These are phyloP conservation scores for Bombus cullumanus DNA, from an alignment of 1,140 invertebrate species.

Conservation along the genomic window DNA sequence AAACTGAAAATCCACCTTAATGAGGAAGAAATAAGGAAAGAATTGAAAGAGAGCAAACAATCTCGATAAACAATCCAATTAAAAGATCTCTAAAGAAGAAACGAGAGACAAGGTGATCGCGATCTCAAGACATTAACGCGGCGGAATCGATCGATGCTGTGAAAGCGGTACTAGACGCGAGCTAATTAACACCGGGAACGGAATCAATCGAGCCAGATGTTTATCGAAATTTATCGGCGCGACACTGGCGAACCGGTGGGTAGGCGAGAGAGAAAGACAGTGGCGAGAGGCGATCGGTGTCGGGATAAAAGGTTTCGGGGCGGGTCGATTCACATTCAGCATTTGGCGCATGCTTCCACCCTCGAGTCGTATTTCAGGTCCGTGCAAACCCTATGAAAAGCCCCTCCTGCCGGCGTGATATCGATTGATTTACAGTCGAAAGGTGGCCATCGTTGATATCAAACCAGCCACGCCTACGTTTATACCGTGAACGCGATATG, in stretches of 20 bases:
- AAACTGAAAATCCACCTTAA: background rate
- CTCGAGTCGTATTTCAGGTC: slow-evolving; percentile 62
- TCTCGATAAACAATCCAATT: background rate
- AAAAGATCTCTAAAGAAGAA: background rate
- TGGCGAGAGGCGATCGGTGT: slow-evolving; percentile 41
- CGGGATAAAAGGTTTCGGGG: slow-evolving; percentile 70
- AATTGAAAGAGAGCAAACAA: no score
- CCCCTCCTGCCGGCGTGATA: slow-evolving; percentile 75
- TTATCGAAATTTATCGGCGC: slow-evolving; percentile 41
- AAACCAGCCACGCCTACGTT: slow-evolving; percentile 79
- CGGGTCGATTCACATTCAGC: slow-evolving; percentile 77
- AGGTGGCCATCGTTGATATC: slow-evolving; percentile 83
- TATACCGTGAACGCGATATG: slow-evolving; percentile 54
- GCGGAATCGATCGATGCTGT: background rate
- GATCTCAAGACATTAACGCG: slow-evolving; percentile 15
- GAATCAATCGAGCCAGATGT: slow-evolving; percentile 52
- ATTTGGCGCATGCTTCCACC: slow-evolving; percentile 78
- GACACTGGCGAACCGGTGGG: background rate
- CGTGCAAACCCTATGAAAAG: slow-evolving; percentile 70
- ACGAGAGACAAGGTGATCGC: background rate
- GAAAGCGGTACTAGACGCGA: slow-evolving; percentile 34
- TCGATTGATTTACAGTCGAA: slow-evolving; percentile 83
- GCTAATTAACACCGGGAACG: slow-evolving; percentile 37
- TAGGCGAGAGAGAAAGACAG: slow-evolving; percentile 34
- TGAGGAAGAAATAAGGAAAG: background rate